These are phyloP conservation scores for Labeo catla DNA, from an alignment of 2,113 vertebrate species.

Conservation along the genomic window DNA sequence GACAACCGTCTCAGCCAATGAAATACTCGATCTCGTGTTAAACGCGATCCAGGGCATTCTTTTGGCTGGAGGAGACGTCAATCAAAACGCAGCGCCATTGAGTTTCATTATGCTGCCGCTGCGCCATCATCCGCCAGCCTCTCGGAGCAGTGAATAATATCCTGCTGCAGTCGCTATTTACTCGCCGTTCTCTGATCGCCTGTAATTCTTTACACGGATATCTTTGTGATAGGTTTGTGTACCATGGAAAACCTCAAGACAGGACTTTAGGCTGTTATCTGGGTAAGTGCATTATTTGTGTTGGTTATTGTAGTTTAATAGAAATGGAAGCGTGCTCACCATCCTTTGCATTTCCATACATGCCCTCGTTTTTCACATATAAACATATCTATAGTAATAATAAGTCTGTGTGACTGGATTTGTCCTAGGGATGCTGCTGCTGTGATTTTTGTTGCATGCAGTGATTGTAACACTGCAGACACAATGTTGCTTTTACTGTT, in stretches of 20 bases:
- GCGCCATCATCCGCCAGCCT: conserved; percentile 66
- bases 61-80: conserved; percentile 58
- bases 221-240: not conserved
- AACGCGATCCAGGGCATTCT: not conserved
- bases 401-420: not conserved
- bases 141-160: not conserved
- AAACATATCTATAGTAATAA: not conserved
- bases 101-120: conserved; percentile 67
- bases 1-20: conserved; percentile 58
- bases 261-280: conserved; percentile 15
- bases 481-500: not conserved
- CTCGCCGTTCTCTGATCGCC: not conserved
- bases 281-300: conserved; percentile 8
- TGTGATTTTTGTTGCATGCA: conserved; percentile 5
- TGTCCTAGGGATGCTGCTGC: not conserved
- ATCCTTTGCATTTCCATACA: conserved; percentile 27
- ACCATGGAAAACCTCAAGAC: conserved; percentile 17
- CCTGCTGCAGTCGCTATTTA: conserved; percentile 8
- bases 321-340: conserved; percentile 5
- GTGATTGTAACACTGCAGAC: not conserved
- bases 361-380: not conserved
- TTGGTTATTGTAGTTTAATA: conserved; percentile 28
- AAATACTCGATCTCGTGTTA: not conserved
- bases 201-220: not conserved
- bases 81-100: conserved; percentile 50